Percentiles rank a stretch among this genome's conserved stretches.
Conservation (phyloP, 1,140 invertebrate species). For the Drepana arcuata region DNA sequence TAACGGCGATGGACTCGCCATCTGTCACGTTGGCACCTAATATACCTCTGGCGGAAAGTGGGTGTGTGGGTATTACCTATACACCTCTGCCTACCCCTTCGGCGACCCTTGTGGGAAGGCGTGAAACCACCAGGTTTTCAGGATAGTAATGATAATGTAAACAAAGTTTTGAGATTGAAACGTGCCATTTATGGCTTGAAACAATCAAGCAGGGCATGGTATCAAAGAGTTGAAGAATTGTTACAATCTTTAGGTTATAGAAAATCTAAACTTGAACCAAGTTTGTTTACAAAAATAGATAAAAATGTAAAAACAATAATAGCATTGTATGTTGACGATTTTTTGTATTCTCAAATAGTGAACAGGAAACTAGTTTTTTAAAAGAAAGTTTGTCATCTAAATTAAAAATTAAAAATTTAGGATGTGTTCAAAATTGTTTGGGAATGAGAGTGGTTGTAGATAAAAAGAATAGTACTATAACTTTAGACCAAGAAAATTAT, state of each 20-base stretch:
- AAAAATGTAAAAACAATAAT: constrained; percentile 6
- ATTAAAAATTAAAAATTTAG: constrained; percentile 4
- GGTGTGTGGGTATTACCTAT: too few species aligned
- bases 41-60: too few species aligned
- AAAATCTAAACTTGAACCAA: constrained; percentile 2
- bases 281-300: constrained; percentile 20
- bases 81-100: too few species aligned
- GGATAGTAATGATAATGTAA: background rate
- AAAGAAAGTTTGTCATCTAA: constrained; percentile 7
- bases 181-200: background rate
- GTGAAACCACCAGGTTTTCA: constrained; percentile 5
- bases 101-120: too few species aligned
- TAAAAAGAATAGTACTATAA: background rate
- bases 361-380: constrained; percentile 4
- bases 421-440: background rate
- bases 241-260: constrained; percentile 11
- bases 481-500: background rate
- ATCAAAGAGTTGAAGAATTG: constrained; percentile 6
- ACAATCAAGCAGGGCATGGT: background rate
- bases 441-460: background rate
- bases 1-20: too few species aligned
- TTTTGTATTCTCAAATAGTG: constrained; percentile 11
- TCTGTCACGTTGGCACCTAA: too few species aligned
- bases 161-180: constrained; percentile 34
- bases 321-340: constrained; percentile 2